Conservation (phyloP, 2,113 vertebrate species). For the Lipophrys pholis region DNA sequence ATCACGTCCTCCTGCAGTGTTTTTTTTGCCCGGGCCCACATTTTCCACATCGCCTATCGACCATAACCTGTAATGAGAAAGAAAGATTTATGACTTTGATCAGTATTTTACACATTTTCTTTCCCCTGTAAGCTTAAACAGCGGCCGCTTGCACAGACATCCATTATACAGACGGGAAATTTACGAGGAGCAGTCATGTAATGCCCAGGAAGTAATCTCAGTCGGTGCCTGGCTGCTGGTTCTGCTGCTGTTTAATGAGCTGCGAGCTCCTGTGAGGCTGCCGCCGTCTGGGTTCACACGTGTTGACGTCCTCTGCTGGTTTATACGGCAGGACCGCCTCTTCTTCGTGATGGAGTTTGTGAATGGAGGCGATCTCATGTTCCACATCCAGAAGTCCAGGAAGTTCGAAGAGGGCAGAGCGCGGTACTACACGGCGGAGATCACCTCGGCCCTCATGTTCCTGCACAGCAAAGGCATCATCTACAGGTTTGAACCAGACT, state of each 20-base stretch:
- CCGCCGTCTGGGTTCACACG: slow-evolving; percentile 4
- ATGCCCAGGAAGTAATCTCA: slow-evolving; percentile 37
- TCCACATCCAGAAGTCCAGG: slow-evolving; percentile 98
- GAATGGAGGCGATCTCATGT: slow-evolving; percentile 97
- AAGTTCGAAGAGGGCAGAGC: slow-evolving; percentile 95
- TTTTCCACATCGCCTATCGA: slow-evolving; percentile 55
- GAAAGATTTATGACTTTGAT: slow-evolving; percentile 70
- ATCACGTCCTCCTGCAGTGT: slow-evolving; percentile 23
- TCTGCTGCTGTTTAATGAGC: slow-evolving; percentile 32
- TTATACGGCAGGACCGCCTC: slow-evolving; percentile 88
- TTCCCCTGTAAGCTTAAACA: slow-evolving; percentile 27
- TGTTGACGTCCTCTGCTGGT: slow-evolving; percentile 27
- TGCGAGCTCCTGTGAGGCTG: slow-evolving; percentile 1
- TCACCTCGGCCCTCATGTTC: slow-evolving; percentile 97
- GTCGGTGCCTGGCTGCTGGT: slow-evolving; percentile 20
- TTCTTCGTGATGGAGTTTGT: slow-evolving; percentile 99
- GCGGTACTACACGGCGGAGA: slow-evolving; percentile 95
- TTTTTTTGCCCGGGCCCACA: slow-evolving; percentile 18
- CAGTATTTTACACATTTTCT: slow-evolving; percentile 3
- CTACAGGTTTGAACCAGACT: slow-evolving; percentile 87
- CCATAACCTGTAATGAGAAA: slow-evolving; percentile 62
- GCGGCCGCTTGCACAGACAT: slow-evolving; percentile 36
- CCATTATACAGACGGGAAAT: slow-evolving; percentile 46
- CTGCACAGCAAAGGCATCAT: slow-evolving; percentile 95
- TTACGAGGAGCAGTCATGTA: slow-evolving; percentile 27